Evolutionary conservation across 2,797 vertebrate genomes (phyloP).

Genomic region (Galago senegalensis): DNA sequence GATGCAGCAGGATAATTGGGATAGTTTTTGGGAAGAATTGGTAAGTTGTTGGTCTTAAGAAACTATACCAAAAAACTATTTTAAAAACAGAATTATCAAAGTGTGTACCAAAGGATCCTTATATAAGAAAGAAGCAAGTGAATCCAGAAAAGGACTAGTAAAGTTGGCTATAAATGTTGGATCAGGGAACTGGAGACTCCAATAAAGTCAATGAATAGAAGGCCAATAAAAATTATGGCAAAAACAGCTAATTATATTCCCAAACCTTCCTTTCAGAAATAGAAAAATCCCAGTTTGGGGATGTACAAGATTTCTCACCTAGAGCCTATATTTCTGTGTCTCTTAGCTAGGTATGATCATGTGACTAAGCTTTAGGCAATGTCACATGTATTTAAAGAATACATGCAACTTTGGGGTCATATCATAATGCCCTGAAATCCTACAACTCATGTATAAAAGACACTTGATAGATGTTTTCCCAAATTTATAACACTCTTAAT

Average conservation of each 20-base stretch:
- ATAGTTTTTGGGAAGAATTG: not conserved
- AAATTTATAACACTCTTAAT: not conserved
- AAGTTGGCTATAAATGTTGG: not conserved
- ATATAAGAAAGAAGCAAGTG: not conserved
- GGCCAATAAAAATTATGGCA: not conserved
- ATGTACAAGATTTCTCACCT: not conserved
- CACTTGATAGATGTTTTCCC: not conserved
- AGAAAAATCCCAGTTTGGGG: not conserved
- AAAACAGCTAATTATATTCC: not conserved
- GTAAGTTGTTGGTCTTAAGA: not conserved
- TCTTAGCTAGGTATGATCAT: not conserved
- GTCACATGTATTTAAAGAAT: not conserved
- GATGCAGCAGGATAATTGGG: not conserved
- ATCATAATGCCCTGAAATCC: not conserved
- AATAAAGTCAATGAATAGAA: slow-evolving; percentile 10
- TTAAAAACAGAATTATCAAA: not conserved
- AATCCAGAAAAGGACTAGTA: not conserved
- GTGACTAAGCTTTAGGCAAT: not conserved
- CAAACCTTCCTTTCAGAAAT: slow-evolving; percentile 9
- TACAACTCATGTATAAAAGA: not conserved
- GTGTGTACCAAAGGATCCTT: not conserved
- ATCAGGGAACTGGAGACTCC: not conserved
- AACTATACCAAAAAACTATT: not conserved
- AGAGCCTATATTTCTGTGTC: not conserved
- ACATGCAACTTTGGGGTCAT: not conserved